These are phyloP conservation scores for Lethocerus indicus DNA, from an alignment of 1,140 invertebrate genomes.

Conservation along the genomic window DNA sequence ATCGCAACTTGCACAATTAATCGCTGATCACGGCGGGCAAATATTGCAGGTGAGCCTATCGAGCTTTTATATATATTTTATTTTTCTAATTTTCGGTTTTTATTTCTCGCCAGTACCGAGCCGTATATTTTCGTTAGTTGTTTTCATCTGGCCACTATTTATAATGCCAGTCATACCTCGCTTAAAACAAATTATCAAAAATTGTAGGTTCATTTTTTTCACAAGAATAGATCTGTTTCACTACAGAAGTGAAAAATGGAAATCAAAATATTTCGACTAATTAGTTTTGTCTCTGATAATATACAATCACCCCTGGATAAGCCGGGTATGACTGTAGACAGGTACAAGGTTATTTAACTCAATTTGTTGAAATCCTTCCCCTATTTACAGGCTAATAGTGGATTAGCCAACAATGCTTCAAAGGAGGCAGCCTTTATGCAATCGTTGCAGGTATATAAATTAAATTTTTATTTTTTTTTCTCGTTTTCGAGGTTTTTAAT, in stretches of 20 bases:
- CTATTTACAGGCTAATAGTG: constrained; percentile 14
- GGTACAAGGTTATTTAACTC: no score
- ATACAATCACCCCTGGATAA: no score
- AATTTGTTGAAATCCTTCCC: no score
- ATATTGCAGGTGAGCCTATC: constrained; percentile 18
- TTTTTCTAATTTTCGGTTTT: not conserved
- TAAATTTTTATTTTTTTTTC: not conserved
- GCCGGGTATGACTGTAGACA: no score
- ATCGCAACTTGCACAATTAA: constrained; percentile 20
- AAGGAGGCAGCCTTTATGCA: constrained; percentile 13
- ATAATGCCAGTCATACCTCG: no score
- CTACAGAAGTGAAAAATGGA: no score
- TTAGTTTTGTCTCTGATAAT: no score
- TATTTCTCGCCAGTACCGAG: not conserved
- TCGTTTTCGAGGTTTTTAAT: not conserved
- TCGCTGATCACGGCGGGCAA: constrained; percentile 20
- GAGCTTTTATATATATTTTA: not conserved
- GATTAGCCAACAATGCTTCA: constrained; percentile 7
- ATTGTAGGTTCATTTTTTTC: no score
- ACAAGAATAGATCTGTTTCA: no score
- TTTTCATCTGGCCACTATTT: no score
- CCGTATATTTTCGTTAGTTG: not conserved
- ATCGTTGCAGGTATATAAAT: constrained; percentile 10
- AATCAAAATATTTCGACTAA: no score
- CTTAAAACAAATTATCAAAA: no score